Conservation (phyloP, 2,113 vertebrate genomes). For the Hydrolagus affinis region DNA sequence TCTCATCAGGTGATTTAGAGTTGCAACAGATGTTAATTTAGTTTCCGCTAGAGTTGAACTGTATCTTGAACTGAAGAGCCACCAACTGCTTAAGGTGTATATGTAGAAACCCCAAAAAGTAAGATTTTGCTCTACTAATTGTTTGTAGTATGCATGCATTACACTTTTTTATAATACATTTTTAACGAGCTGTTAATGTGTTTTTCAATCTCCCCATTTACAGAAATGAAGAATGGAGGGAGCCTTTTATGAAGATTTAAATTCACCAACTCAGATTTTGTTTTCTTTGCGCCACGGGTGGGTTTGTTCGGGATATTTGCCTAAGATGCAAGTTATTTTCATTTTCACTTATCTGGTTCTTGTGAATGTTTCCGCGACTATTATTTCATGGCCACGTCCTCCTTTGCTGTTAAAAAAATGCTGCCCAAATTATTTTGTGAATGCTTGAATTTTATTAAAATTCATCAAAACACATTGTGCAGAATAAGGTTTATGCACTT, state of each 20-base stretch:
- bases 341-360: neutral
- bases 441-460: neutral
- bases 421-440: neutral
- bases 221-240: no score
- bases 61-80: neutral
- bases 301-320: neutral
- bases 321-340: neutral
- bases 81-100: neutral
- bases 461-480: neutral
- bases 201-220: neutral
- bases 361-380: neutral
- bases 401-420: neutral
- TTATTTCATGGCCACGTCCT: neutral
- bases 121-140: neutral
- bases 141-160: neutral
- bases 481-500: neutral
- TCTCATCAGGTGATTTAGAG: conserved; percentile 26
- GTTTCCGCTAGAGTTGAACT: conserved; percentile 9
- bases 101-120: neutral
- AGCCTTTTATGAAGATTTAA: neutral
- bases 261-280: neutral
- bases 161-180: neutral
- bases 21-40: conserved; percentile 27
- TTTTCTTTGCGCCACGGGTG: neutral
- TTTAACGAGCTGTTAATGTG: neutral